Evolutionary conservation across 2,888 invertebrate species (phyloP).

Genomic region (Unio delphinus): DNA sequence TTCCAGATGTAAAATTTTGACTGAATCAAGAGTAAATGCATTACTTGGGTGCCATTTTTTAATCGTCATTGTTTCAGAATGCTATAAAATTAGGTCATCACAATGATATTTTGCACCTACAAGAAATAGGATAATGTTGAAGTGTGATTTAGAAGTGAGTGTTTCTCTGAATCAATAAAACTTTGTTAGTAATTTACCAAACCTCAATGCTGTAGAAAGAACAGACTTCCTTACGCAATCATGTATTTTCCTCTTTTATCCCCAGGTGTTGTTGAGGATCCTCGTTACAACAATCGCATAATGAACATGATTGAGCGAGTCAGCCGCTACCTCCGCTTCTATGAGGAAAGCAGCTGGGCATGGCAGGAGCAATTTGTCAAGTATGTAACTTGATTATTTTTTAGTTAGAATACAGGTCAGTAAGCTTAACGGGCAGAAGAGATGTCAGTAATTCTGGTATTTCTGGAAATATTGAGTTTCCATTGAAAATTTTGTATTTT

Average conservation of each 20-base stretch:
- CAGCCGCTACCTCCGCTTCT: conserved; percentile 90
- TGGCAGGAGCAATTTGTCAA: conserved; percentile 82
- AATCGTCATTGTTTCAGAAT: background rate
- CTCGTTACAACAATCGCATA: conserved; percentile 41
- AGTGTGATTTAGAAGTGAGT: background rate
- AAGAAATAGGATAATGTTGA: background rate
- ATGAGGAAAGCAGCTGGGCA: conserved; percentile 94
- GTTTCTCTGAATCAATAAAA: background rate
- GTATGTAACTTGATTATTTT: conserved; percentile 41
- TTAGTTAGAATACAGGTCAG: no score
- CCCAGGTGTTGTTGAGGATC: conserved; percentile 37
- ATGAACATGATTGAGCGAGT: conserved; percentile 77
- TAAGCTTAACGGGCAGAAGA: no score
- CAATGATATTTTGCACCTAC: background rate
- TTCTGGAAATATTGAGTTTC: no score
- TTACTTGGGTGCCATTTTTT: background rate
- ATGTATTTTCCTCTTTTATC: background rate
- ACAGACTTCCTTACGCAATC: background rate
- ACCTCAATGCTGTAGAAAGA: no score
- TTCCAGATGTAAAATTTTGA: no score
- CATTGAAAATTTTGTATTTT: no score
- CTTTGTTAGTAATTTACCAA: background rate
- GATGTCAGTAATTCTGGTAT: no score
- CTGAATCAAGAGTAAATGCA: no score
- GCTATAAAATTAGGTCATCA: background rate